phyloP scores from a whole-genome alignment of 1,140 invertebrate species.

The Brachionus rubens region DNA sequence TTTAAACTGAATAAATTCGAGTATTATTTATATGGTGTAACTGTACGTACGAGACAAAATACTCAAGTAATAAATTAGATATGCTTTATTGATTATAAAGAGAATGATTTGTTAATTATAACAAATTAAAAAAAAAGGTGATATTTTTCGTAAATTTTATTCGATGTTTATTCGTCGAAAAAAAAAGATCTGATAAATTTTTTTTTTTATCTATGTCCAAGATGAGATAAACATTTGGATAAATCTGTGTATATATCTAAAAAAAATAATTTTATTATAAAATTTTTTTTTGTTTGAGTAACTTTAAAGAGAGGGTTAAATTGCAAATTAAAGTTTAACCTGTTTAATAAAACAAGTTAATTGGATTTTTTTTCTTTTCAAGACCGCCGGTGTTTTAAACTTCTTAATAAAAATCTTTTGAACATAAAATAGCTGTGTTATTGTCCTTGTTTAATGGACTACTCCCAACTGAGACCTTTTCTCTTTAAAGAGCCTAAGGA shows the following conservation, averaged over 20 bases:
- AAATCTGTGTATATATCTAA: conserved; percentile 10
- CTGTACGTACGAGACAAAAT: background rate
- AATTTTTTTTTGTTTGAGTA: too few relatives aligned
- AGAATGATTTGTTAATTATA: conserved; percentile 7
- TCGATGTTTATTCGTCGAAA: conserved; percentile 4
- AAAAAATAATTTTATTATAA: conserved; percentile 17
- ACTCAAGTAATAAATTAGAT: conserved; percentile 3
- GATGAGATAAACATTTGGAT: conserved; percentile 35
- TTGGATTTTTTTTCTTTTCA: too few relatives aligned
- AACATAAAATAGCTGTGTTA: too few relatives aligned
- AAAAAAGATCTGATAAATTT: conserved; percentile 11
- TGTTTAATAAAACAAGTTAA: too few relatives aligned
- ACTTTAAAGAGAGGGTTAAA: too few relatives aligned
- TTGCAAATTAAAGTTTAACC: too few relatives aligned
- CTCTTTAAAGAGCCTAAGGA: background rate
- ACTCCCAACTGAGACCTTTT: too few relatives aligned
- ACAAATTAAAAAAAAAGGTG: conserved; percentile 34
- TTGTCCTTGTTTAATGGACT: too few relatives aligned
- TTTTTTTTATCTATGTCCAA: conserved; percentile 1
- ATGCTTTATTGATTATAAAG: conserved; percentile 30
- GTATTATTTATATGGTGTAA: conserved; percentile 10
- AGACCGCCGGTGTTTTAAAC: too few relatives aligned
- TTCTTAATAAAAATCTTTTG: too few relatives aligned
- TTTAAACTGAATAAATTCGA: conserved; percentile 18
- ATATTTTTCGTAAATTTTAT: conserved; percentile 40